phyloP scores from a whole-genome alignment of 2,113 vertebrate species.

The Uria aalge region DNA sequence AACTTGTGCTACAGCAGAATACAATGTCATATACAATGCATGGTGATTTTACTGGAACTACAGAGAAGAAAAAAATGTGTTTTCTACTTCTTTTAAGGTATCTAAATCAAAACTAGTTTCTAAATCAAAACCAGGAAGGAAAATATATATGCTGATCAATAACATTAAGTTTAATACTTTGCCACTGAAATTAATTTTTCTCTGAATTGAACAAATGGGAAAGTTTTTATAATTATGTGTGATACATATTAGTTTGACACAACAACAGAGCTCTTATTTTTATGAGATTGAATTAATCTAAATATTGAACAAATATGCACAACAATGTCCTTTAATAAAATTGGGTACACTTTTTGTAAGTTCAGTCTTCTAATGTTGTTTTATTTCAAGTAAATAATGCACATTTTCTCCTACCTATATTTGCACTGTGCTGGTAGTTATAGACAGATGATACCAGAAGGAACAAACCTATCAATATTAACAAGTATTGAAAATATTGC shows the following conservation, averaged over 20 bases:
- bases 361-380: neutral
- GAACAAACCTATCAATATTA: neutral
- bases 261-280: neutral
- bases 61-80: neutral
- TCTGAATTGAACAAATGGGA: neutral
- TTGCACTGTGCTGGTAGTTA: neutral
- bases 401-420: neutral
- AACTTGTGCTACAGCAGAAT: neutral
- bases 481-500: neutral
- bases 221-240: neutral
- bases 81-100: neutral
- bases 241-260: neutral
- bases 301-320: neutral
- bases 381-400: neutral
- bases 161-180: neutral
- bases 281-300: neutral
- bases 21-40: neutral
- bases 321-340: neutral
- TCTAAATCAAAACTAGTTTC: neutral
- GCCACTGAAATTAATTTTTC: neutral
- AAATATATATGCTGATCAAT: neutral
- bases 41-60: neutral
- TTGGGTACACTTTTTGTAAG: neutral
- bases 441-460: neutral
- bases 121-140: neutral